Evolutionary conservation across 2,888 invertebrate species (phyloP).

Genomic region (Coleophora deauratella): DNA sequence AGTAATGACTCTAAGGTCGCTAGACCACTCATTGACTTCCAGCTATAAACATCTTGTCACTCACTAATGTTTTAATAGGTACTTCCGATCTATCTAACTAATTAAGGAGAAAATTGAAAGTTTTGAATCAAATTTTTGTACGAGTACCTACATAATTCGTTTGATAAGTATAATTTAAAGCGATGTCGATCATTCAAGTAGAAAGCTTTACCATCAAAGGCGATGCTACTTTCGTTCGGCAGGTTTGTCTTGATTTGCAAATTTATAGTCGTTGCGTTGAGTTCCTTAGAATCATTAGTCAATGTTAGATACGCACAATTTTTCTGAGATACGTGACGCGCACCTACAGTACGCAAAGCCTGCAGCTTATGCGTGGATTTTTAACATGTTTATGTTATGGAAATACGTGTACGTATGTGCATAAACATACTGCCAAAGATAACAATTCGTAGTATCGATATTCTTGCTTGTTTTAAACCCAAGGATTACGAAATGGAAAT

Average conservation of each 20-base stretch:
- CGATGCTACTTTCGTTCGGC: slow-evolving; percentile 5
- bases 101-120: too few species aligned
- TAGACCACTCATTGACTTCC: slow-evolving; percentile 5
- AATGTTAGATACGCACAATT: slow-evolving; percentile 12
- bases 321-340: neutral
- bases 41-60: slow-evolving; percentile 5
- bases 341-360: too few species aligned
- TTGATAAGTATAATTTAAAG: neutral
- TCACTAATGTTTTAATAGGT: too few species aligned
- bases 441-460: slow-evolving; percentile 32
- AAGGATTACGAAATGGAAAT: slow-evolving; percentile 52
- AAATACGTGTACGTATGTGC: neutral
- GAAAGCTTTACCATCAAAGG: slow-evolving; percentile 8
- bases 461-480: slow-evolving; percentile 48
- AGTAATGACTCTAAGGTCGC: slow-evolving; percentile 4
- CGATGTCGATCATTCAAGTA: neutral
- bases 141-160: neutral
- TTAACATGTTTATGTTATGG: slow-evolving; percentile 10
- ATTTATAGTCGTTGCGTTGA: slow-evolving; percentile 13
- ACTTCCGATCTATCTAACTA: neutral
- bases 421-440: slow-evolving; percentile 10
- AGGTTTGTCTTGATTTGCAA: slow-evolving; percentile 12
- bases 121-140: too few species aligned
- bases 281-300: slow-evolving; percentile 7
- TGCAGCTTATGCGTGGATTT: neutral